Conservation (phyloP, 1,140 invertebrate genomes). For the Lucilia cuprina region DNA sequence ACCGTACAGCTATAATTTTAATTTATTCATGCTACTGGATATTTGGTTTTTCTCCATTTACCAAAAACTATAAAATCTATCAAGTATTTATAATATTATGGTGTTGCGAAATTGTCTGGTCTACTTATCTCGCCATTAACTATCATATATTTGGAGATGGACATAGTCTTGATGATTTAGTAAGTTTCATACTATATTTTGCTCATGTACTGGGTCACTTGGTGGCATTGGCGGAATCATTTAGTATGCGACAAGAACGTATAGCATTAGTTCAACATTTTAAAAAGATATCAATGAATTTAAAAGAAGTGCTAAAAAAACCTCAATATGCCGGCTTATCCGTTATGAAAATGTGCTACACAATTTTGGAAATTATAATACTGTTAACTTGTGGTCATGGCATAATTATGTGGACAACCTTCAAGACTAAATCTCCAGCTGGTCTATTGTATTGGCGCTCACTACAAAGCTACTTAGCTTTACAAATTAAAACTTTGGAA, state of each 20-base stretch:
- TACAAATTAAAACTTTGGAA: slow-evolving; percentile 46
- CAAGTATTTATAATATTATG: not conserved
- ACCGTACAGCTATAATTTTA: not conserved
- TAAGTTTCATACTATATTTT: not conserved
- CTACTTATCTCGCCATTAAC: not conserved
- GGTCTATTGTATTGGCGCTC: slow-evolving; percentile 38
- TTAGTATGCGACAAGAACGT: not conserved
- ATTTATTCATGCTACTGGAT: not conserved
- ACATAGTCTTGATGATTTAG: slow-evolving; percentile 8
- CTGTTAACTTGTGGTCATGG: not conserved
- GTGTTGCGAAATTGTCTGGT: not conserved
- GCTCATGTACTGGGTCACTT: not conserved
- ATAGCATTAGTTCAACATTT: not conserved
- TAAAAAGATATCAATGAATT: not conserved
- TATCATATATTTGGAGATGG: not conserved
- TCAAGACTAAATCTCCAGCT: not conserved
- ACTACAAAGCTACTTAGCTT: slow-evolving; percentile 38
- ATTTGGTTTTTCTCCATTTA: slow-evolving; percentile 15
- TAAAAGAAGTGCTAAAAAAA: not conserved
- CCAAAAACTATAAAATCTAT: not conserved
- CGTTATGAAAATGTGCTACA: not conserved
- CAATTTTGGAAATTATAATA: not conserved
- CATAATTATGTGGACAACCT: slow-evolving; percentile 2
- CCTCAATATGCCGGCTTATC: not conserved
- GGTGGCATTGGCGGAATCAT: not conserved